phyloP scores from a whole-genome alignment of 2,888 invertebrate genomes.

The Melanargia galathea region DNA sequence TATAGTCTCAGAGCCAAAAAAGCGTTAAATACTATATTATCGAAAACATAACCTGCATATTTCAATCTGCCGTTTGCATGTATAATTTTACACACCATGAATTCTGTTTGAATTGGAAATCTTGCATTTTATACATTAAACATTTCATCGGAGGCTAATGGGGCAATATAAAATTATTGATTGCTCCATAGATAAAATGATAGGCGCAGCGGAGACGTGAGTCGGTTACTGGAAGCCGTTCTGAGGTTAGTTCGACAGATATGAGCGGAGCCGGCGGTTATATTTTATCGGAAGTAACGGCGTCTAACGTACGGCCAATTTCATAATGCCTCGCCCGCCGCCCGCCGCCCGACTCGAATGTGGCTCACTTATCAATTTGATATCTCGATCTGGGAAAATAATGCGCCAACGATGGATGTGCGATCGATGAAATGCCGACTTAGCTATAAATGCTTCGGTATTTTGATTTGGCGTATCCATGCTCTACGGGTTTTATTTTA shows the following conservation, averaged over 20 bases:
- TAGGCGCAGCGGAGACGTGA: conserved; percentile 63
- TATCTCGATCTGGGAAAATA: conserved; percentile 78
- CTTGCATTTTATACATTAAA: conserved; percentile 22
- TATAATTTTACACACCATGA: conserved; percentile 13
- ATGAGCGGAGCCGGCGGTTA: conserved; percentile 76
- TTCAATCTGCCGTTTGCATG: conserved; percentile 5
- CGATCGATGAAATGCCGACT: conserved; percentile 49
- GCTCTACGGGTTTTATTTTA: not conserved
- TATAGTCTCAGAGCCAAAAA: too few relatives aligned
- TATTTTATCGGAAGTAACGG: conserved; percentile 82
- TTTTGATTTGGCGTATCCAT: conserved; percentile 10
- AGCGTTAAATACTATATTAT: conserved; percentile 2
- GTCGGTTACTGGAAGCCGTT: conserved; percentile 57
- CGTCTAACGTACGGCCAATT: conserved; percentile 81
- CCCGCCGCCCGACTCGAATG: conserved; percentile 65
- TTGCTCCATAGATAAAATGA: conserved; percentile 61
- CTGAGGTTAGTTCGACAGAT: conserved; percentile 68
- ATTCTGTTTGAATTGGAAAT: conserved; percentile 4
- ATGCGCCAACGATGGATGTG: conserved; percentile 62
- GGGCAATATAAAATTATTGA: conserved; percentile 60
- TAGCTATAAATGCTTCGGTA: conserved; percentile 32
- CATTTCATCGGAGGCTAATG: conserved; percentile 40
- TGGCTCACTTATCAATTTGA: conserved; percentile 81
- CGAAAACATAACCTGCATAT: not conserved
- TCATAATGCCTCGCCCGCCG: conserved; percentile 71